These are phyloP conservation scores for Leistus spinibarbis DNA, from an alignment of 2,888 invertebrate genomes.

Conservation along the genomic window DNA sequence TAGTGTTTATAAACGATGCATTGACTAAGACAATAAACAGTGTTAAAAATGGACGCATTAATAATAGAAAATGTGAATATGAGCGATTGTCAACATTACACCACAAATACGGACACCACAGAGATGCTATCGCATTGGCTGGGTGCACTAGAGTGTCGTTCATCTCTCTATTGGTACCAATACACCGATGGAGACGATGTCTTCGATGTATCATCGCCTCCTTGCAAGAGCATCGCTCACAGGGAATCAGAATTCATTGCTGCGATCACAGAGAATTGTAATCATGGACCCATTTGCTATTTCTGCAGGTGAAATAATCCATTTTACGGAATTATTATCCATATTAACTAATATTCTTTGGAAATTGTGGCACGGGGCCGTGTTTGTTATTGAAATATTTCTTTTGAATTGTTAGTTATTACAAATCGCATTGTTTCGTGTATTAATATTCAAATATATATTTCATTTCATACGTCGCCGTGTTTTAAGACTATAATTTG, in stretches of 20 bases:
- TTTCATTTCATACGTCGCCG: too few relatives aligned
- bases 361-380: too few relatives aligned
- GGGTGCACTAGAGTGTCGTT: conserved; percentile 52
- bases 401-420: too few relatives aligned
- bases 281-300: conserved; percentile 56
- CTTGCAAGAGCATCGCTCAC: conserved; percentile 57
- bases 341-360: too few relatives aligned
- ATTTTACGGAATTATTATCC: neutral
- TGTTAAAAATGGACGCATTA: conserved; percentile 6
- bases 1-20: neutral
- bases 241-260: conserved; percentile 56
- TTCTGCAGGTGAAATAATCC: conserved; percentile 56
- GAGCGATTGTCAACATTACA: neutral
- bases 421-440: too few relatives aligned
- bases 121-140: conserved; percentile 51
- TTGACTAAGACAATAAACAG: neutral
- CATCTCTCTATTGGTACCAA: conserved; percentile 54
- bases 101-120: neutral
- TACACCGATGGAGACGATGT: conserved; percentile 46
- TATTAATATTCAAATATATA: too few relatives aligned
- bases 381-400: too few relatives aligned
- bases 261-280: conserved; percentile 56
- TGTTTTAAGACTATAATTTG: too few relatives aligned
- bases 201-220: conserved; percentile 43
- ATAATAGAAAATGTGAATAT: conserved; percentile 9